A percentile compares a stretch with the other conserved stretches of the same genome.
Evolutionary conservation across 2,113 vertebrate genomes (phyloP).

Genomic region (Phalacrocorax aristotelis): DNA sequence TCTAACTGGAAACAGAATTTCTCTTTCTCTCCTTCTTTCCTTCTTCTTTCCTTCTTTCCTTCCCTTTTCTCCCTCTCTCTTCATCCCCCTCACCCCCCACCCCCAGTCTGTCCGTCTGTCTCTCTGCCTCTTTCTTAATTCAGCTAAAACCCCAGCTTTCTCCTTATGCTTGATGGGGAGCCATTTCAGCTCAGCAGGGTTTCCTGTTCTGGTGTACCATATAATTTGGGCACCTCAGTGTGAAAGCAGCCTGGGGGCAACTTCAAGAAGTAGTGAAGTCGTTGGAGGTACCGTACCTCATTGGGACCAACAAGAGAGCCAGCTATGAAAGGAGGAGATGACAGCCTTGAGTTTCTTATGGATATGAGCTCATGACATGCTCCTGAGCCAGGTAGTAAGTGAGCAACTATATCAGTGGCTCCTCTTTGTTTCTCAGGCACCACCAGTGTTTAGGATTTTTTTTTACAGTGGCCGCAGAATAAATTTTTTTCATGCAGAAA

Average conservation of each 20-base stretch:
- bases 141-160: not conserved
- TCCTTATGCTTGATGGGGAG: too few relatives aligned
- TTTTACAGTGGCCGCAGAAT: not conserved
- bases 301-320: not conserved
- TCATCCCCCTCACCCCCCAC: accelerated
- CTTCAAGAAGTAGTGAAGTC: not conserved
- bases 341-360: not conserved
- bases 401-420: not conserved
- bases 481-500: not conserved
- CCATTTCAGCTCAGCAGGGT: not conserved
- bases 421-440: not conserved
- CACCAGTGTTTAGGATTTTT: not conserved
- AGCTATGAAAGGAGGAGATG: not conserved
- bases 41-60: too few relatives aligned
- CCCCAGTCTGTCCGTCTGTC: not conserved
- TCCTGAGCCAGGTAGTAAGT: not conserved
- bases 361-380: not conserved
- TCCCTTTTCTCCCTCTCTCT: not conserved
- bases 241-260: not conserved
- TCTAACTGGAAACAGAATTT: conserved; percentile 60
- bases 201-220: not conserved
- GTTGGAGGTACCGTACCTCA: not conserved
- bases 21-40: not conserved
- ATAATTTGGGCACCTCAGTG: not conserved
- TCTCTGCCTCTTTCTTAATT: not conserved